Percentiles rank a stretch among this genome's conserved stretches.
These are phyloP conservation scores for Poecilia picta DNA, from an alignment of 2,797 vertebrate genomes.

Conservation along the genomic window DNA sequence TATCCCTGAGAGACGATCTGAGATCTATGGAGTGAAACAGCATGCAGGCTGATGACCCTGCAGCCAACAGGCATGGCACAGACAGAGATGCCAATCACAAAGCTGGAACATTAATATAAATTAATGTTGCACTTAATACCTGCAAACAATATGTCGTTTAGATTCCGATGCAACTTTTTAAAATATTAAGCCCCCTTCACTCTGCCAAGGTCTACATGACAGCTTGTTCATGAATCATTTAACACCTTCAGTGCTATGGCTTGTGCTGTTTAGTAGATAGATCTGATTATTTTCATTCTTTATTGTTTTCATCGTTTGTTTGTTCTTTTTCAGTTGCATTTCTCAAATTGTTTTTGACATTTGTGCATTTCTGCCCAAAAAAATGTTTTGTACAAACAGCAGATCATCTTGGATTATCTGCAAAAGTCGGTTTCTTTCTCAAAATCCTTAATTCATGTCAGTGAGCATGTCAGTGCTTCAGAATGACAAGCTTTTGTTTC, in stretches of 20 bases:
- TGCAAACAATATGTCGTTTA: neutral
- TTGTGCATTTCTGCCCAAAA: too few relatives aligned
- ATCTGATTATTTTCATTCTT: neutral
- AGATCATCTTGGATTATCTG: too few relatives aligned
- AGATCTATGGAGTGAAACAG: neutral
- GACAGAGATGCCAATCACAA: neutral
- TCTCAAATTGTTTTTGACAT: too few relatives aligned
- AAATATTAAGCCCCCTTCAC: neutral
- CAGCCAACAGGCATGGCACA: neutral
- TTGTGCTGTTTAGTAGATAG: neutral
- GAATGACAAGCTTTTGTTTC: too few relatives aligned
- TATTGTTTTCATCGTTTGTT: neutral
- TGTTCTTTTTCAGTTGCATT: too few relatives aligned
- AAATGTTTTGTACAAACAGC: too few relatives aligned
- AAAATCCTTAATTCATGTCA: too few relatives aligned
- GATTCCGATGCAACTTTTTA: neutral
- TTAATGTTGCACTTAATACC: neutral
- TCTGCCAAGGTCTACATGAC: neutral
- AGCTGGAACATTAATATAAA: neutral
- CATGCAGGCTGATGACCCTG: neutral
- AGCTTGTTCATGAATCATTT: neutral
- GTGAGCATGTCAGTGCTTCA: too few relatives aligned
- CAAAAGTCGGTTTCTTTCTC: too few relatives aligned
- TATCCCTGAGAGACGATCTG: neutral
- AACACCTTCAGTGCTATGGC: neutral